phyloP scores from a whole-genome alignment of 2,888 invertebrate species.

The Monoplex corrugatus region DNA sequence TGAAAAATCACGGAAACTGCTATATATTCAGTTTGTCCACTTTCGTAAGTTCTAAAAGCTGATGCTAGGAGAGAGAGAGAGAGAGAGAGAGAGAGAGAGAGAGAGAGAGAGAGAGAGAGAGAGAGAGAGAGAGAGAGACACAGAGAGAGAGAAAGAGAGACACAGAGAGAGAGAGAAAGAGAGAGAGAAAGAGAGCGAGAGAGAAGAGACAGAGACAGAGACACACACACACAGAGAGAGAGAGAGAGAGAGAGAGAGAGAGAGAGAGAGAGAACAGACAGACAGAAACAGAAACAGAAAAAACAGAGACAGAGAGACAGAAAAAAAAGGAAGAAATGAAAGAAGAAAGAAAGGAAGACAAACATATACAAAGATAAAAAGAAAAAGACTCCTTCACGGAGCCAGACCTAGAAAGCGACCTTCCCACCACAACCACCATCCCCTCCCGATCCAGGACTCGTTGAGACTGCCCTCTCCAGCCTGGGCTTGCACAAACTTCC shows the following conservation, averaged over 20 bases:
- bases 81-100: not conserved
- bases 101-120: not conserved
- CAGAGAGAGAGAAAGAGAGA: not conserved
- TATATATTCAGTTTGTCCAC: too few species aligned
- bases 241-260: not conserved
- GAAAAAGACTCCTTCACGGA: not conserved
- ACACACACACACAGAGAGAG: too few species aligned
- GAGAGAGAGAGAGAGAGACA: not conserved
- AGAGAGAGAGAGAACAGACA: not conserved
- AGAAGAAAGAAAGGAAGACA: not conserved
- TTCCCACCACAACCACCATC: too few species aligned
- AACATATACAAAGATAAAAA: not conserved
- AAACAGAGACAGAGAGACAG: not conserved
- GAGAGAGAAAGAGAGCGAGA: not conserved
- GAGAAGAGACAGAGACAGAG: too few species aligned
- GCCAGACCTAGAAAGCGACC: not conserved
- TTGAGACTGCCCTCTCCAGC: too few species aligned
- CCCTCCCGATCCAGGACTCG: too few species aligned
- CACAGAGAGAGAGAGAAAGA: not conserved
- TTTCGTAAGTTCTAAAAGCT: too few species aligned
- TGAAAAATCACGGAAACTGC: too few species aligned
- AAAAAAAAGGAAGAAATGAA: not conserved
- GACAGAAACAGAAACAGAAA: too few species aligned
- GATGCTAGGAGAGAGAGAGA: not conserved
- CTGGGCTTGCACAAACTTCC: too few species aligned